A percentile compares a stretch with the other conserved stretches of the same genome.
Conservation (phyloP, 2,113 vertebrate genomes). For the Daubentonia madagascariensis region DNA sequence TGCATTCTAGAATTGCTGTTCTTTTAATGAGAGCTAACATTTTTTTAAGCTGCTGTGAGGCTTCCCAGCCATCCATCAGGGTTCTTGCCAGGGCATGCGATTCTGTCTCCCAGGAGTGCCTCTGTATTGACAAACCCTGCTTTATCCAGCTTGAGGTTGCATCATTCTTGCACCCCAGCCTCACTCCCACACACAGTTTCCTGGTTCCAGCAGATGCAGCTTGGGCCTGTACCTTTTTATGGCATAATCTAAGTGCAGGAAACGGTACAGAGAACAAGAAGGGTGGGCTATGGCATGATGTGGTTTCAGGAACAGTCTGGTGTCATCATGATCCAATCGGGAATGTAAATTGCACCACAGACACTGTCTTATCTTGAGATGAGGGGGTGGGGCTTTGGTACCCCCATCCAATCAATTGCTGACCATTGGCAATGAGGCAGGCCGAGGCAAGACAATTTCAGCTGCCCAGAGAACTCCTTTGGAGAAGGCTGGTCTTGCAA, state of each 20-base stretch:
- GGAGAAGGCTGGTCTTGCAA: not conserved
- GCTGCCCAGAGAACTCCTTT: not conserved
- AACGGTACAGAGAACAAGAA: not conserved
- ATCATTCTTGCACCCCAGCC: not conserved
- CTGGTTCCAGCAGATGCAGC: not conserved
- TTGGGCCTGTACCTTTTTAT: not conserved
- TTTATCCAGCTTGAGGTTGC: not conserved
- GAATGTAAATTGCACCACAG: not conserved
- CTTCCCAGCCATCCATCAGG: not conserved
- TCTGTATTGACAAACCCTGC: not conserved
- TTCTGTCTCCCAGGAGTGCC: not conserved
- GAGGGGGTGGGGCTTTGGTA: not conserved
- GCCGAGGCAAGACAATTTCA: not conserved
- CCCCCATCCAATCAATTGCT: not conserved
- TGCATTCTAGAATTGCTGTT: not conserved
- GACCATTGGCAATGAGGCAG: not conserved
- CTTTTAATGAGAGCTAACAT: not conserved
- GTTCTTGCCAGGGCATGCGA: not conserved
- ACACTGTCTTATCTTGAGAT: not conserved
- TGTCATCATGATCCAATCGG: not conserved
- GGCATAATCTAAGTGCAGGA: not conserved
- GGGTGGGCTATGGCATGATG: not conserved
- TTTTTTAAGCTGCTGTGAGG: not conserved
- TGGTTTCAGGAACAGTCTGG: not conserved
- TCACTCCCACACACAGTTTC: too few species aligned